Percentiles rank a stretch among this genome's conserved stretches.
These are phyloP conservation scores for Karalla daura DNA, from an alignment of 2,797 vertebrate species.

Conservation along the genomic window DNA sequence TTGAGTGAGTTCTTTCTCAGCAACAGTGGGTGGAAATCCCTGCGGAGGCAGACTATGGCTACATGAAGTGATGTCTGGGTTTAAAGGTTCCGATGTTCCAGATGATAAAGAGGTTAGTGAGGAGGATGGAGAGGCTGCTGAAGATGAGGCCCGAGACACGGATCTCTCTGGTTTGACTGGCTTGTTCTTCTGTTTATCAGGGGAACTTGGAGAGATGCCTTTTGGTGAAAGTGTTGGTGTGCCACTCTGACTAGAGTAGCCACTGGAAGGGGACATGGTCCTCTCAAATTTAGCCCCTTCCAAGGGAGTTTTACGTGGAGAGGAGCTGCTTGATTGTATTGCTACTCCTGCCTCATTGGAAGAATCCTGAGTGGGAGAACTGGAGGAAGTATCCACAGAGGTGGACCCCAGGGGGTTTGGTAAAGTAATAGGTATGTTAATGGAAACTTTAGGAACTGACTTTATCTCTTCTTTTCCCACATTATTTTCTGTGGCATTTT, in stretches of 20 bases:
- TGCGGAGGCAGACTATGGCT: conserved; percentile 41
- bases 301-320: conserved; percentile 73
- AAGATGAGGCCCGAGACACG: conserved; percentile 86
- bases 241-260: conserved; percentile 97
- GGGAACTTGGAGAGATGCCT: conserved; percentile 83
- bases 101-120: conserved; percentile 92
- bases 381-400: conserved; percentile 61
- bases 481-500: conserved; percentile 52
- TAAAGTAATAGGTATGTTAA: conserved; percentile 44
- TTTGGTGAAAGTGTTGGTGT: conserved; percentile 92
- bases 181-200: conserved; percentile 84
- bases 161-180: conserved; percentile 89
- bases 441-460: conserved; percentile 39
- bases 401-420: conserved; percentile 44
- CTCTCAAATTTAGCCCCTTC: conserved; percentile 87
- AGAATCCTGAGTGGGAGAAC: conserved; percentile 37
- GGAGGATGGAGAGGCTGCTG: conserved; percentile 86
- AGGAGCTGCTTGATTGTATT: conserved; percentile 58
- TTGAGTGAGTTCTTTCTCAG: conserved; percentile 33
- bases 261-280: conserved; percentile 96
- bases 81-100: conserved; percentile 82
- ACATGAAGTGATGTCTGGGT: conserved; percentile 67
- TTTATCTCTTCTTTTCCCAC: conserved; percentile 63
- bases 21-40: conserved; percentile 35
- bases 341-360: conserved; percentile 22